phyloP scores from a whole-genome alignment of 2,113 vertebrate species.

The Chionis minor region DNA sequence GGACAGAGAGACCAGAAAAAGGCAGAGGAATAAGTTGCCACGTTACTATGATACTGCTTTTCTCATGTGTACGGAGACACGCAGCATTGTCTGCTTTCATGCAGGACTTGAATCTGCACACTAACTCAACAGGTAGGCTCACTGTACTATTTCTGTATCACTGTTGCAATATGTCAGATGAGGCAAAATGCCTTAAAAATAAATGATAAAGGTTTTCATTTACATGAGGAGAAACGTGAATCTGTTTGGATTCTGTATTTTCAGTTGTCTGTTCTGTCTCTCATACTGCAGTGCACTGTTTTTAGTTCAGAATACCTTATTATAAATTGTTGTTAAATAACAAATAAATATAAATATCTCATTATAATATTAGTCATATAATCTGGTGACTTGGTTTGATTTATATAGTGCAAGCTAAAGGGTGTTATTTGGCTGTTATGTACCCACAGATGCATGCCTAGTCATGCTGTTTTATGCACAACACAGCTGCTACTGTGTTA shows the following conservation, averaged over 20 bases:
- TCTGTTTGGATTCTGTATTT: neutral
- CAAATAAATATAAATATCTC: neutral
- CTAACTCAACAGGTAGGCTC: neutral
- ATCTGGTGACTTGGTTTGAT: neutral
- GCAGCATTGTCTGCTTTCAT: neutral
- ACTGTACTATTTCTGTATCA: neutral
- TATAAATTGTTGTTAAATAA: neutral
- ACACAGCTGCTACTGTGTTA: slow-evolving; percentile 5
- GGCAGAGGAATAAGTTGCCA: neutral
- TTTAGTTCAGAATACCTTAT: neutral
- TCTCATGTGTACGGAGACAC: rapidly evolving
- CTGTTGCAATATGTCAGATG: neutral
- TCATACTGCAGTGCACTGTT: neutral
- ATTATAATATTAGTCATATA: slow-evolving; percentile 16
- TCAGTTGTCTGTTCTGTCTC: neutral
- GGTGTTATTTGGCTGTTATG: neutral
- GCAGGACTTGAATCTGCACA: neutral
- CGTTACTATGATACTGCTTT: neutral
- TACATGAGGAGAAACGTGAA: neutral
- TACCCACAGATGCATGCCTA: neutral
- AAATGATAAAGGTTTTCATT: neutral
- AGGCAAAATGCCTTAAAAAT: neutral
- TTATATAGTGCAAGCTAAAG: neutral
- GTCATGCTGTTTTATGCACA: neutral
- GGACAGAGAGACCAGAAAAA: neutral